Percentiles rank a stretch among this genome's conserved stretches.
Evolutionary conservation across 2,113 vertebrate genomes (phyloP).

Genomic region (Pampusana beccarii): DNA sequence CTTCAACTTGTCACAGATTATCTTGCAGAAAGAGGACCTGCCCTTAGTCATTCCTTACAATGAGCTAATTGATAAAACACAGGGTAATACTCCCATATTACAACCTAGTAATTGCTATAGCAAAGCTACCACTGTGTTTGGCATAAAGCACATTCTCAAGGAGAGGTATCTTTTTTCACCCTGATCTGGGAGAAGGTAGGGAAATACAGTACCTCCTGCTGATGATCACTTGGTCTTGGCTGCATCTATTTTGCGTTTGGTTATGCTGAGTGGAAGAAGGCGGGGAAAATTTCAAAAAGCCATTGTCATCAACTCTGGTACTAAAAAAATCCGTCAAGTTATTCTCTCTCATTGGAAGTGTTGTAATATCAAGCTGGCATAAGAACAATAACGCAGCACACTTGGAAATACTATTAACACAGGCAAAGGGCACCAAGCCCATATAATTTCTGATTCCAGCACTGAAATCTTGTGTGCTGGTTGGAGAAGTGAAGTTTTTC

Average conservation of each 20-base stretch:
- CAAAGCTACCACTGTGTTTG: neutral
- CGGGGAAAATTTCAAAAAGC: neutral
- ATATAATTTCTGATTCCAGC: neutral
- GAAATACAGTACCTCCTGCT: neutral
- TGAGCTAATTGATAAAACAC: neutral
- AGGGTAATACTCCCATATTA: neutral
- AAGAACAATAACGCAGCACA: neutral
- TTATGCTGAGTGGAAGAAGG: neutral
- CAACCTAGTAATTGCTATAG: neutral
- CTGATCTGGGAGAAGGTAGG: neutral
- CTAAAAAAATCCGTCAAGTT: neutral
- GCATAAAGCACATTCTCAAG: neutral
- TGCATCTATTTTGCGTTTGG: neutral
- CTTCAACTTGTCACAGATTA: neutral
- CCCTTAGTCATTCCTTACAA: neutral
- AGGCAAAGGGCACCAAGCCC: neutral
- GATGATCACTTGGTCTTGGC: neutral
- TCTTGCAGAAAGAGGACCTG: neutral
- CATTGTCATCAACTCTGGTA: neutral
- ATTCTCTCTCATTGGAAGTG: neutral
- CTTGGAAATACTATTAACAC: neutral
- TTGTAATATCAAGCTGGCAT: neutral
- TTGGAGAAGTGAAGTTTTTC: neutral
- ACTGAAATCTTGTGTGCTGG: neutral
- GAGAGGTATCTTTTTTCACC: neutral